A percentile compares a stretch with the other conserved stretches of the same genome.
Evolutionary conservation across 2,113 vertebrate species (phyloP).

Genomic region (Pseudonaja textilis): DNA sequence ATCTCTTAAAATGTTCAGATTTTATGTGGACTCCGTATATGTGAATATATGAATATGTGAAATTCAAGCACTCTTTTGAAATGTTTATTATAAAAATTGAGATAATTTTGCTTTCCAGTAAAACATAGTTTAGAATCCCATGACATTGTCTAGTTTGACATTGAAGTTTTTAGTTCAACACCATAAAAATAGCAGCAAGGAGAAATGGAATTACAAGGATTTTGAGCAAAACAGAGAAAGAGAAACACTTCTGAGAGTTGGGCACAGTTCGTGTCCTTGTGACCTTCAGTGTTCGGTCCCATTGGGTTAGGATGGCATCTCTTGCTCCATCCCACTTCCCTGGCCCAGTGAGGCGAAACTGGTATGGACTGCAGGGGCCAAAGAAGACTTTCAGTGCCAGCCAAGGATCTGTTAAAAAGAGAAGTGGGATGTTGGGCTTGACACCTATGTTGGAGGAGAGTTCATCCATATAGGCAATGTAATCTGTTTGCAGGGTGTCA

Average conservation of each 20-base stretch:
- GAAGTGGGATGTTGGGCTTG: slow-evolving; percentile 70
- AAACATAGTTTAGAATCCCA: neutral
- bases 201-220: slow-evolving; percentile 45
- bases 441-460: slow-evolving; percentile 66
- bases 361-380: slow-evolving; percentile 77
- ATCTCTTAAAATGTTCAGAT: neutral
- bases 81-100: neutral
- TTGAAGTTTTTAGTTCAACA: slow-evolving; percentile 14
- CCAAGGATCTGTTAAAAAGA: slow-evolving; percentile 74
- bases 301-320: slow-evolving; percentile 77
- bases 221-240: slow-evolving; percentile 26
- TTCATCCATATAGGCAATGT: slow-evolving; percentile 78
- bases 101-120: neutral
- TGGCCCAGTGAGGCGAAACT: slow-evolving; percentile 73
- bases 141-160: neutral
- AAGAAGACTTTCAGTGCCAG: slow-evolving; percentile 74
- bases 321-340: slow-evolving; percentile 78
- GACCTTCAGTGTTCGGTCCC: slow-evolving; percentile 67
- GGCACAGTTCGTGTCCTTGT: slow-evolving; percentile 64
- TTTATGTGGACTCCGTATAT: neutral
- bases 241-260: neutral
- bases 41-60: neutral
- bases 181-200: slow-evolving; percentile 34
- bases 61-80: neutral
- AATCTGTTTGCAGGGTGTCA: slow-evolving; percentile 72